Evolutionary conservation across 2,888 invertebrate genomes (phyloP).

Genomic region (Mallateleia sp.): DNA sequence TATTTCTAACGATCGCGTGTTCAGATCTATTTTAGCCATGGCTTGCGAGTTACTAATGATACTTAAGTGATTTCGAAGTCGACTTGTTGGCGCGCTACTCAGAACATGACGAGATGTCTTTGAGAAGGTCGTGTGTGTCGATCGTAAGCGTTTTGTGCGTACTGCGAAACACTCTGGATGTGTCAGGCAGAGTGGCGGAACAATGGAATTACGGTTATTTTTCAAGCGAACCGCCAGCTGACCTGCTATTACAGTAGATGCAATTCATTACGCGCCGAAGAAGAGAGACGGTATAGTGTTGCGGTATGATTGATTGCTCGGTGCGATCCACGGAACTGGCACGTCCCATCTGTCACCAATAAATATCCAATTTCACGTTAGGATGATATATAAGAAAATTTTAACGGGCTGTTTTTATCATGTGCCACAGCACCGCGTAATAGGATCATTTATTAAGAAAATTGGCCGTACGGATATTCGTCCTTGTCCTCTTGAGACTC

Average conservation of each 20-base stretch:
- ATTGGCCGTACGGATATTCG: slow-evolving; percentile 86
- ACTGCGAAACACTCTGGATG: slow-evolving; percentile 54
- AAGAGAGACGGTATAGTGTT: slow-evolving; percentile 83
- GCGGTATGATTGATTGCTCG: slow-evolving; percentile 88
- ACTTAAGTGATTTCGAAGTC: slow-evolving; percentile 46
- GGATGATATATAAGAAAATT: slow-evolving; percentile 89
- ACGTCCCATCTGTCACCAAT: slow-evolving; percentile 89
- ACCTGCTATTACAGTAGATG: slow-evolving; percentile 84
- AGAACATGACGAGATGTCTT: slow-evolving; percentile 37
- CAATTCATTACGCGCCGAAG: slow-evolving; percentile 86
- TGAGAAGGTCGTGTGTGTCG: slow-evolving; percentile 56
- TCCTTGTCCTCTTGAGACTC: slow-evolving; percentile 79
- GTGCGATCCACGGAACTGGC: slow-evolving; percentile 87
- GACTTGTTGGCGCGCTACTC: slow-evolving; percentile 1
- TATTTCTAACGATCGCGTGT: not conserved
- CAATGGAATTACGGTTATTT: slow-evolving; percentile 86
- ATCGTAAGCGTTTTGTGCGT: slow-evolving; percentile 70
- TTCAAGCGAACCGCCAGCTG: slow-evolving; percentile 82
- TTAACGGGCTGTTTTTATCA: slow-evolving; percentile 87
- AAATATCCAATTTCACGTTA: slow-evolving; percentile 89
- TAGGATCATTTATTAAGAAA: slow-evolving; percentile 89
- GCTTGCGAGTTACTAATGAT: slow-evolving; percentile 43
- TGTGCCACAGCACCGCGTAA: slow-evolving; percentile 84
- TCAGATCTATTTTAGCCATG: not conserved
- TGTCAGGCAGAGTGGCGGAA: slow-evolving; percentile 55